Evolutionary conservation across 2,888 invertebrate species (phyloP), one percentile per base, ranked within the genome.

Genomic region (Pterobdella sp.): DNA sequence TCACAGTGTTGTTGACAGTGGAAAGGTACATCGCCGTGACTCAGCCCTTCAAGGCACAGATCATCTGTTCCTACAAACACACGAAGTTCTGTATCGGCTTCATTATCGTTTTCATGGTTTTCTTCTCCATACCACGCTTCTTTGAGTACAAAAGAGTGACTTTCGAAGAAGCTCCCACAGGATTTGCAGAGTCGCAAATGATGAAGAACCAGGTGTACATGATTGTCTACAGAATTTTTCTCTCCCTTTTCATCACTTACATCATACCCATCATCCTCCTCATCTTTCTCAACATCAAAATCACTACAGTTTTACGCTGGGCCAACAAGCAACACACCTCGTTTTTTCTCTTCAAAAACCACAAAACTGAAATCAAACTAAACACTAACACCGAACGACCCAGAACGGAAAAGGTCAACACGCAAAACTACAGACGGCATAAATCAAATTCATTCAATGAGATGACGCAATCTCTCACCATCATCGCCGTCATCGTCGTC

Each of bases 11-110:
- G 36, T 68, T 78, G 67, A 78, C 78, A 22, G 35, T 76, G 22
- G 78, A 78, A 42, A 66, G 78, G 3, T 78, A 67, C 67, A 75
- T 77, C 18, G 78, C 77, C 14, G 77, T 78, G 4, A 74, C 76
- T 37, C 52, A 72, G 4, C 78, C 78, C 10, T 75, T 78, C 22
- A 76, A 77, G 36, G 77, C 76, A 1, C 76, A 76, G 34, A 31
- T 75, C 32, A 52, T 78, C 7, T 78, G 78, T 52, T 76, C 77
- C 34, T 65, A 72, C n/a, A 42, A 64, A 18, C 36, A 74, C 32
- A 74, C 77, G 7, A 73, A 74, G 34, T 68, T 71, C 4, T 60
- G 72, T 42, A 74, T 78, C 64, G 65, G 56, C 37, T n/a, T 73
- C 32, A 52, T 76, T 7, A 26, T 74, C 34, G 10, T 74, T 3